phyloP scores from a whole-genome alignment of 1,140 invertebrate genomes.

The Radopholus similis region DNA sequence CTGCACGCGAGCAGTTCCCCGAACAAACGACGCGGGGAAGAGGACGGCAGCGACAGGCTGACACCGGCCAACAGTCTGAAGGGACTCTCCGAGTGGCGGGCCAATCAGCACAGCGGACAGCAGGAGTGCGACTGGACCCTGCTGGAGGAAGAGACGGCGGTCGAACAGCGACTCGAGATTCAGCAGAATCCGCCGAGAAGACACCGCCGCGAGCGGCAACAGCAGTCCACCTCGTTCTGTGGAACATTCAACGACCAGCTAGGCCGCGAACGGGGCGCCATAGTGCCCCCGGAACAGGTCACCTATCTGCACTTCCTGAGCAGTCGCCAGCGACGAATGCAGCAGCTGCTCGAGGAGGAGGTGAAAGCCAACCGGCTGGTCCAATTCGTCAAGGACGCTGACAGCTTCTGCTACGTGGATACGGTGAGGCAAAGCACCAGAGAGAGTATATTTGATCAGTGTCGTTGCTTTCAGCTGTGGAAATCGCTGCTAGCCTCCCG shows the following conservation, averaged over 20 bases:
- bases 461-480: constrained; percentile 33
- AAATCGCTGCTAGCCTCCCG: constrained; percentile 41
- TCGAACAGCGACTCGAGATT: neutral
- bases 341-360: constrained; percentile 44
- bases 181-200: constrained; percentile 33
- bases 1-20: too few relatives aligned
- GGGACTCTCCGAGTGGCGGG: neutral
- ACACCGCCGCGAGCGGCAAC: constrained; percentile 28
- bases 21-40: too few relatives aligned
- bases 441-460: neutral
- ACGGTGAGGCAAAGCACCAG: constrained; percentile 13
- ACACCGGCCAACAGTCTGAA: constrained; percentile 6
- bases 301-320: constrained; percentile 51
- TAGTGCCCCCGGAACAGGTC: constrained; percentile 44
- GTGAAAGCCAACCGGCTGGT: constrained; percentile 20
- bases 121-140: constrained; percentile 9
- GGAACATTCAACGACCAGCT: neutral
- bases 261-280: constrained; percentile 5
- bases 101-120: neutral
- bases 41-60: constrained; percentile 14
- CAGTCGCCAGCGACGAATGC: constrained; percentile 36
- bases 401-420: constrained; percentile 41
- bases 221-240: constrained; percentile 13
- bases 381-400: constrained; percentile 41
- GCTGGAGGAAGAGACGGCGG: constrained; percentile 13